Evolutionary conservation across 1,140 invertebrate genomes (phyloP).

Genomic region (Ceratina australensis): DNA sequence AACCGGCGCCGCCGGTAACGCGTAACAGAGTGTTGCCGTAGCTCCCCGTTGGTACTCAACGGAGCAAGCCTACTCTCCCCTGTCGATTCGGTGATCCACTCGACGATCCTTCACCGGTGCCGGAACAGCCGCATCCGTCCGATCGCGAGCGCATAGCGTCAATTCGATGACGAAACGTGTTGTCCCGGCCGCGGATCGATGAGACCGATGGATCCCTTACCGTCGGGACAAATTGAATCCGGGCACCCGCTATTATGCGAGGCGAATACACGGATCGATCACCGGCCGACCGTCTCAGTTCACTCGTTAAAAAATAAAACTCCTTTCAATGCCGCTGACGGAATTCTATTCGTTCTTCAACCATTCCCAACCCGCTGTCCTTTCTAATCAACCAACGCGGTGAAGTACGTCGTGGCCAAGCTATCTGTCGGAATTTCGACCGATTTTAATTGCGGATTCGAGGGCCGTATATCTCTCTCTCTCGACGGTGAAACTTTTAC

Average conservation of each 20-base stretch:
- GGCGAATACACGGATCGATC: conserved; percentile 37
- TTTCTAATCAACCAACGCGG: conserved; percentile 10
- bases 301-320: conserved; percentile 33
- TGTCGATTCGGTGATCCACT: conserved; percentile 39
- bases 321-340: not conserved
- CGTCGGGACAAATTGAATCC: conserved; percentile 18
- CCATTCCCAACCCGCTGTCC: not conserved
- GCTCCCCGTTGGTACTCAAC: conserved; percentile 15
- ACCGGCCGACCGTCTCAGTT: conserved; percentile 3
- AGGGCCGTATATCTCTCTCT: not conserved
- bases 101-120: conserved; percentile 35
- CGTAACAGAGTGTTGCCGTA: conserved; percentile 28
- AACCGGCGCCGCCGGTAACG: conserved; percentile 20
- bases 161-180: not conserved
- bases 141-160: conserved; percentile 11
- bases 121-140: conserved; percentile 29
- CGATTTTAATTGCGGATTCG: conserved; percentile 42
- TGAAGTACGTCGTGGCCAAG: conserved; percentile 7
- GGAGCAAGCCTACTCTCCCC: conserved; percentile 9
- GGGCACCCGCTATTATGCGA: conserved; percentile 8
- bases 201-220: conserved; percentile 1
- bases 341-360: not conserved
- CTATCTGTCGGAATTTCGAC: not conserved
- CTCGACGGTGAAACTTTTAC: conserved; percentile 11
- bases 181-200: not conserved